These are phyloP conservation scores for Myiopsitta monachus DNA, from an alignment of 2,113 vertebrate genomes.

Conservation along the genomic window DNA sequence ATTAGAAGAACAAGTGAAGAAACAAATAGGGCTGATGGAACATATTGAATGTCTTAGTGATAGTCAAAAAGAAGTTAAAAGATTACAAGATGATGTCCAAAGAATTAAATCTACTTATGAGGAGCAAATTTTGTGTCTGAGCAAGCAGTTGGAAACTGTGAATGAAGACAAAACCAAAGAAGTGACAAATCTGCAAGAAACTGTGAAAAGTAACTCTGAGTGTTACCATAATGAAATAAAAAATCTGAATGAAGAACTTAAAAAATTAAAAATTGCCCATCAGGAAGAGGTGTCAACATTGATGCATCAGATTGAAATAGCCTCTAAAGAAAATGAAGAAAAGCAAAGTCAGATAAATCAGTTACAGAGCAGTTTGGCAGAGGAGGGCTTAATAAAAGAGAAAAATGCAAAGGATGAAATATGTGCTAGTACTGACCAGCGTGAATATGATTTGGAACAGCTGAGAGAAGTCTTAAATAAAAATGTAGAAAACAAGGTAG, in stretches of 20 bases:
- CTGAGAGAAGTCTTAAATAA: constrained; percentile 38
- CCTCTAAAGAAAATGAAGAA: constrained; percentile 75
- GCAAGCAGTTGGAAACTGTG: constrained; percentile 74
- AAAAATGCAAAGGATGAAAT: constrained; percentile 70
- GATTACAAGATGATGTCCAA: constrained; percentile 71
- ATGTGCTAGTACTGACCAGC: constrained; percentile 71
- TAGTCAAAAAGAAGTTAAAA: constrained; percentile 60
- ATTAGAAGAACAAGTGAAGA: constrained; percentile 75
- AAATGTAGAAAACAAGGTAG: constrained; percentile 17
- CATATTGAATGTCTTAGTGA: constrained; percentile 67
- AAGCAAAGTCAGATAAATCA: constrained; percentile 79
- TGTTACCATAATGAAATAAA: constrained; percentile 80
- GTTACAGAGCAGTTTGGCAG: constrained; percentile 76
- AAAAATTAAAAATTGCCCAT: constrained; percentile 73
- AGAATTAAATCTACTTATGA: constrained; percentile 72
- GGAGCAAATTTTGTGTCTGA: constrained; percentile 75
- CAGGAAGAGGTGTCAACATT: constrained; percentile 83
- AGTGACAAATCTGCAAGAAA: constrained; percentile 74
- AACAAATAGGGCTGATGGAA: constrained; percentile 64
- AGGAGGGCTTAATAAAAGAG: constrained; percentile 78
- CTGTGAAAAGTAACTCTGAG: constrained; percentile 75
- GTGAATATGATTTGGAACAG: constrained; percentile 64
- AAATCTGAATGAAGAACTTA: constrained; percentile 80
- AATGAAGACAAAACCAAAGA: constrained; percentile 72
- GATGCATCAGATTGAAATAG: constrained; percentile 73